These are phyloP conservation scores for Diabrotica virgifera DNA, from an alignment of 1,140 invertebrate genomes.

Conservation along the genomic window DNA sequence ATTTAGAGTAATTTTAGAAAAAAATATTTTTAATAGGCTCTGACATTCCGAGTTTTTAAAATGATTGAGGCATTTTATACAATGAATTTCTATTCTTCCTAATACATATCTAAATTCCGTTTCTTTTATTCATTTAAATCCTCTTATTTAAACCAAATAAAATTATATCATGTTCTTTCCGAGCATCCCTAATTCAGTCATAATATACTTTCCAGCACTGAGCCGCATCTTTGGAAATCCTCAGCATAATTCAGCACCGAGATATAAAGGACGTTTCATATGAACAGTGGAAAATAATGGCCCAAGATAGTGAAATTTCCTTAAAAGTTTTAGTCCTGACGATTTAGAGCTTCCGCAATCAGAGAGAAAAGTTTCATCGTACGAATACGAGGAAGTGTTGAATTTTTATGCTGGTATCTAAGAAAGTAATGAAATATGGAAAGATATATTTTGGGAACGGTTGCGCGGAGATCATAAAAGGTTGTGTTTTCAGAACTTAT, in stretches of 20 bases:
- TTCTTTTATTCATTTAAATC: background rate
- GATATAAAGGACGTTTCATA: background rate
- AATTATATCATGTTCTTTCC: conserved; percentile 4
- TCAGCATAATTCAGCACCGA: background rate
- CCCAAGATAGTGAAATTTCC: conserved; percentile 16
- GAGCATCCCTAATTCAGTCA: conserved; percentile 5
- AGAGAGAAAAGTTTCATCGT: conserved; percentile 12
- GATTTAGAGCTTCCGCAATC: conserved; percentile 16
- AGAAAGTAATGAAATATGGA: conserved; percentile 12
- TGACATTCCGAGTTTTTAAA: too few species aligned
- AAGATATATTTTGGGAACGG: background rate
- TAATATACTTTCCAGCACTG: conserved; percentile 13
- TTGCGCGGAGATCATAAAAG: conserved; percentile 6
- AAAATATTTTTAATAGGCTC: too few species aligned
- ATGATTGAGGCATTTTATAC: too few species aligned
- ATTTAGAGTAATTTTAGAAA: too few species aligned
- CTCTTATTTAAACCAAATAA: background rate
- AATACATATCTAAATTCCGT: too few species aligned
- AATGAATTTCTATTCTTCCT: too few species aligned
- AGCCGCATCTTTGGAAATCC: background rate
- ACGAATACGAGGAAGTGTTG: conserved; percentile 12
- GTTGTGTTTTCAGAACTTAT: background rate
- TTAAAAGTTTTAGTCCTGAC: conserved; percentile 9
- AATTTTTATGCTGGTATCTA: conserved; percentile 14
- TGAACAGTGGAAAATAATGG: conserved; percentile 11